phyloP scores from a whole-genome alignment of 2,888 invertebrate genomes.

The Hymenopus coronatus region DNA sequence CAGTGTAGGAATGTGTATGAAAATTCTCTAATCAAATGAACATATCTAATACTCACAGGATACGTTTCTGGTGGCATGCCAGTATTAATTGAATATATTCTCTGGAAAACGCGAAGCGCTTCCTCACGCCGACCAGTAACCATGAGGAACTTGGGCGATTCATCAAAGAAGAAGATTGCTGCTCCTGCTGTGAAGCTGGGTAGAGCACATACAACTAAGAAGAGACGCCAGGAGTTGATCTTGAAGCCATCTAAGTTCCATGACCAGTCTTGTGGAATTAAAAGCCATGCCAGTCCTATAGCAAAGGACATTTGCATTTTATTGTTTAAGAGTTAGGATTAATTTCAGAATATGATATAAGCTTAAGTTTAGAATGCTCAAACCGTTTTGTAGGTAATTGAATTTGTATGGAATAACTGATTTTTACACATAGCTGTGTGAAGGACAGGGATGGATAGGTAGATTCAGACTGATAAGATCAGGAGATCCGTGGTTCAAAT shows the following conservation, averaged over 20 bases:
- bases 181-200: slow-evolving; percentile 66
- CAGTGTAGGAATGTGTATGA: no score
- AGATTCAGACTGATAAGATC: no score
- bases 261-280: slow-evolving; percentile 62
- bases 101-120: slow-evolving; percentile 61
- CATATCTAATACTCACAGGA: slow-evolving; percentile 55
- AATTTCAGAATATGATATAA: no score
- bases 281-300: slow-evolving; percentile 66
- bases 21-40: not conserved
- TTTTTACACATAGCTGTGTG: no score
- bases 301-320: not conserved
- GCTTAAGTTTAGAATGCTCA: no score
- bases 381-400: no score
- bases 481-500: no score
- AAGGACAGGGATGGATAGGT: no score
- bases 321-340: no score
- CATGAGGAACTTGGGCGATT: slow-evolving; percentile 78
- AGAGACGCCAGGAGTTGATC: slow-evolving; percentile 53
- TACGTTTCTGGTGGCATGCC: slow-evolving; percentile 59
- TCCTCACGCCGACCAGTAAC: slow-evolving; percentile 63
- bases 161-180: slow-evolving; percentile 60
- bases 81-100: slow-evolving; percentile 65
- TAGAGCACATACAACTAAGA: slow-evolving; percentile 51
- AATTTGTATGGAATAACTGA: no score
- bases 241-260: slow-evolving; percentile 47